Evolutionary conservation across 1,140 invertebrate species (phyloP), one percentile per base, ranked within the genome.

Genomic region (Drosophila serrata): DNA sequence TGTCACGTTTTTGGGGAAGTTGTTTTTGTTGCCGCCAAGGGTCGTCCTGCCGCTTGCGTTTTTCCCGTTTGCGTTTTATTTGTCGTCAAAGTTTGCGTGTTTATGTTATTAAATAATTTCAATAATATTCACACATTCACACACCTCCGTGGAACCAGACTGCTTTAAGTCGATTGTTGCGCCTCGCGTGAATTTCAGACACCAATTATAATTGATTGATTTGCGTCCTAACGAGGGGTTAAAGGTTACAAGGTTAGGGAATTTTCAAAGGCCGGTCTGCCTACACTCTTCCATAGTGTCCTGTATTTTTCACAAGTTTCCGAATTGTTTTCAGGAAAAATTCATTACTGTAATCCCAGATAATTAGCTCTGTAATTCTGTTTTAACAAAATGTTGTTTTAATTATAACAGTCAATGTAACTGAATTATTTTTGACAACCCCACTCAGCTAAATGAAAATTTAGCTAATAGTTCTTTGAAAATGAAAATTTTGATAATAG

Each of bases 81-180:
- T 75, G 60, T 75, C 57, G 61, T 58, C 80, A 76, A 78, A 79
- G 74, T 78, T 79, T 86, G 84, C 82, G 82, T 81, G 78, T 65
- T 75, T 79, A 62, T 79, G 74, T 75, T 86, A 86, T 86, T 85
- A 72, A 85, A 85, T 81, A 73, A 86, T 85, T 81, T 85, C 72
- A 81, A 77, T 81, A 81, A 81, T 81, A 76, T 76, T 72, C 78
- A 76, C 78, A 81, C 78, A 81, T 62, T n/a, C n/a, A 75, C 19
- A 74, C 68, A 67, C 69, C 46, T 49, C 40, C n/a, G n/a, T n/a
- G 13, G 0, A 35, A 67, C 51, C 40, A 17, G 31, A 37, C 15
- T 33, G 31, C 49, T 70, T 58, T 40, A 40, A 70, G 68, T 37
- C 35, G 19, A 58, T 48, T 72, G 64, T 58, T 58, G 64, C 65